Evolutionary conservation across 1,140 invertebrate species (phyloP).

Genomic region (Bombus balteatus): DNA sequence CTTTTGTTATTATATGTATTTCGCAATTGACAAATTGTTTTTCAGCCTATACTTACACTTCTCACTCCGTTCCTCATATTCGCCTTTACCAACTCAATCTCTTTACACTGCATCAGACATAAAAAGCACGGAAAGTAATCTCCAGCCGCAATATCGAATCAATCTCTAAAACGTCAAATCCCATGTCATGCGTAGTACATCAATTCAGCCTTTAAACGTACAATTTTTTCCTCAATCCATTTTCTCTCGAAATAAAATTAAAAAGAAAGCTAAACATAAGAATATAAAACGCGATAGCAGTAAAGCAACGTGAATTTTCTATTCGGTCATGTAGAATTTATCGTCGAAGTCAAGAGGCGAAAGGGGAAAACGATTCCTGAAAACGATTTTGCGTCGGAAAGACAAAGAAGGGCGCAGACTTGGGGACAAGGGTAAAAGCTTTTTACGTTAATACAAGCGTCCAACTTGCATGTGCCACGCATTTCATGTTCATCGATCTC

Average conservation of each 20-base stretch:
- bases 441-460: constrained; percentile 11
- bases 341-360: background rate
- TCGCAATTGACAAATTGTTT: too few relatives aligned
- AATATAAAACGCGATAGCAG: background rate
- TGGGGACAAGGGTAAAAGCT: constrained; percentile 5
- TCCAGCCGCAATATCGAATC: too few relatives aligned
- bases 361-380: background rate
- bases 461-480: background rate
- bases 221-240: too few relatives aligned
- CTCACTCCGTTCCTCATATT: too few relatives aligned
- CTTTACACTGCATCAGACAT: too few relatives aligned
- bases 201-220: too few relatives aligned
- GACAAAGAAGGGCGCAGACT: background rate
- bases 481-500: constrained; percentile 15
- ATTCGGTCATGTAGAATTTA: background rate
- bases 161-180: too few relatives aligned
- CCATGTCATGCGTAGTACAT: too few relatives aligned
- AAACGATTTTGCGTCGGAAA: background rate
- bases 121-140: background rate
- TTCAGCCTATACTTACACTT: too few relatives aligned
- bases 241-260: background rate
- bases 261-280: background rate
- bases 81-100: too few relatives aligned
- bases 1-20: too few relatives aligned
- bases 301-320: too few relatives aligned